Evolutionary conservation across 2,888 invertebrate genomes (phyloP).

Genomic region (Phorcus lineatus): DNA sequence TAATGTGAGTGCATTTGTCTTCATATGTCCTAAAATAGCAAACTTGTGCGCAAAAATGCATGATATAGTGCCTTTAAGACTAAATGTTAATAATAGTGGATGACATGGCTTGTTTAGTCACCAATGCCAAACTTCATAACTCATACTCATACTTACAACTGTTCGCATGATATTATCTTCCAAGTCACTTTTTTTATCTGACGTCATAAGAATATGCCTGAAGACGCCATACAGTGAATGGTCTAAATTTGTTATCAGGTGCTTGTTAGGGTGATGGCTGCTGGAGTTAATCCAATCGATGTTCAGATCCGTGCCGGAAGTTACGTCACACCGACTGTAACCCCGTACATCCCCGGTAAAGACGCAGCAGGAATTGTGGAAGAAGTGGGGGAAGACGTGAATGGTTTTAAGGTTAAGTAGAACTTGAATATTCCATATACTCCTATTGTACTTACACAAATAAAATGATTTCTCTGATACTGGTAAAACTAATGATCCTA

Average conservation of each 20-base stretch:
- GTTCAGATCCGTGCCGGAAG: slow-evolving; percentile 78
- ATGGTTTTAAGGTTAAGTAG: slow-evolving; percentile 73
- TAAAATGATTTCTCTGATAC: background rate
- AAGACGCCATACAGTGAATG: background rate
- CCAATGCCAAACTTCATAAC: too few species aligned
- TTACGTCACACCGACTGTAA: slow-evolving; percentile 54
- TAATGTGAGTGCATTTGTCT: too few species aligned
- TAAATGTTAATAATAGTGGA: too few species aligned
- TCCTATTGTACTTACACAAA: background rate
- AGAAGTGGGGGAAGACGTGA: slow-evolving; percentile 75
- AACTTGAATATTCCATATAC: background rate
- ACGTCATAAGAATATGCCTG: too few species aligned
- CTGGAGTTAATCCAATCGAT: slow-evolving; percentile 80
- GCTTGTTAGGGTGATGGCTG: slow-evolving; percentile 77
- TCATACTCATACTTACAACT: too few species aligned
- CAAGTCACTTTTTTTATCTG: too few species aligned
- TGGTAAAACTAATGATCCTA: too few species aligned
- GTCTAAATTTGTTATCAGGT: slow-evolving; percentile 71
- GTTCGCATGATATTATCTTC: too few species aligned
- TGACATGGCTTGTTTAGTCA: too few species aligned
- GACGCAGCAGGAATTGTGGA: slow-evolving; percentile 79
- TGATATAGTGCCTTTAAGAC: too few species aligned
- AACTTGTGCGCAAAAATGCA: too few species aligned
- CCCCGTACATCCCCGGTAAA: slow-evolving; percentile 78
- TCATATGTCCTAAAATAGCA: too few species aligned